Evolutionary conservation across 2,113 vertebrate species (phyloP).

Genomic region (Xenopus laevis): DNA sequence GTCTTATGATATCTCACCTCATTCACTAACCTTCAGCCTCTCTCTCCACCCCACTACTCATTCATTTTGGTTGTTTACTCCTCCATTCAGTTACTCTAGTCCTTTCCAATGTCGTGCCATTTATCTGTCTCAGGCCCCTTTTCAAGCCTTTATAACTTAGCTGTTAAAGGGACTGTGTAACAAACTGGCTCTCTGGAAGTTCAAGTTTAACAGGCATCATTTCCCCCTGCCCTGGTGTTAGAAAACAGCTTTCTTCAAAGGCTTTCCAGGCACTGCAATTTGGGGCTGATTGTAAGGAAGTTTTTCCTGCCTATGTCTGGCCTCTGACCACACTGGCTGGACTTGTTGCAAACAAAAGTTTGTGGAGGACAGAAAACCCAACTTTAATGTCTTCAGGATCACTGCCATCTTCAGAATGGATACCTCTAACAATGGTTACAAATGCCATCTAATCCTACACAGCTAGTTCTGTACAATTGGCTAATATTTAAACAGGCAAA

Average conservation of each 20-base stretch:
- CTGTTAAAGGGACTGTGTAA: not conserved
- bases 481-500: too few species aligned
- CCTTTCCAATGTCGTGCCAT: too few species aligned
- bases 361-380: not conserved
- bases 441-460: too few species aligned
- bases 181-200: not conserved
- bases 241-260: conserved; percentile 29
- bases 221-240: conserved; percentile 15
- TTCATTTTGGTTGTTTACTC: too few species aligned
- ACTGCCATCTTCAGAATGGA: not conserved
- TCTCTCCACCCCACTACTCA: too few species aligned
- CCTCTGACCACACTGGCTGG: conserved; percentile 24
- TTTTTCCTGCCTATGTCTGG: conserved; percentile 15
- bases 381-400: not conserved
- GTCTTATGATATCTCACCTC: too few species aligned
- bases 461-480: too few species aligned
- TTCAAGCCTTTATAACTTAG: too few species aligned
- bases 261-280: conserved; percentile 6
- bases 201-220: conserved; percentile 25
- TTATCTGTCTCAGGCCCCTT: too few species aligned
- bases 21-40: too few species aligned
- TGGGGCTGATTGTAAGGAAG: conserved; percentile 8
- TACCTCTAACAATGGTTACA: too few species aligned
- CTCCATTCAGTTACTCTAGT: too few species aligned
- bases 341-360: conserved; percentile 15